Evolutionary conservation across 1,140 invertebrate species (phyloP).

Genomic region (Daktulosphaira vitifoliae): DNA sequence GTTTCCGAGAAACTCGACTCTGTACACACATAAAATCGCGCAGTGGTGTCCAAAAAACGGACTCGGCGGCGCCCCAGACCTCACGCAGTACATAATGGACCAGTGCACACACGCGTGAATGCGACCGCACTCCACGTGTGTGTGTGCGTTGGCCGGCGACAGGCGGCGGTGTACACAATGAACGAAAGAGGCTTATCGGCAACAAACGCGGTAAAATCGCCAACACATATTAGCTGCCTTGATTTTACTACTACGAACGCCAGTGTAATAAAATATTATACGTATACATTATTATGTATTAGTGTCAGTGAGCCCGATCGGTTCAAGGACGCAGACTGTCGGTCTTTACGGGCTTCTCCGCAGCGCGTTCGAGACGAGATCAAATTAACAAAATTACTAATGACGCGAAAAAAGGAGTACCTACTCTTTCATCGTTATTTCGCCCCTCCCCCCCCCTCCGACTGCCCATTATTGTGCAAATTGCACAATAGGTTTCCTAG

Average conservation of each 20-base stretch:
- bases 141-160: too few relatives aligned
- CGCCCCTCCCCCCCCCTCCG: too few relatives aligned
- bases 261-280: background rate
- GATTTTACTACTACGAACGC: background rate
- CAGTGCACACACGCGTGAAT: too few relatives aligned
- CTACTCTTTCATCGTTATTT: too few relatives aligned
- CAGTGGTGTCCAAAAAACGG: slow-evolving; percentile 22
- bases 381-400: too few relatives aligned
- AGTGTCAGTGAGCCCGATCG: background rate
- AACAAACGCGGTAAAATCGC: too few relatives aligned
- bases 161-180: background rate
- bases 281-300: too few relatives aligned
- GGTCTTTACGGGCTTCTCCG: background rate
- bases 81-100: too few relatives aligned
- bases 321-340: background rate
- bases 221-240: background rate
- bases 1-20: slow-evolving; percentile 1
- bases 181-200: background rate
- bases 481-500: too few relatives aligned
- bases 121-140: too few relatives aligned
- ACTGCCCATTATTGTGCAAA: too few relatives aligned
- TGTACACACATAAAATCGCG: background rate
- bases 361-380: background rate
- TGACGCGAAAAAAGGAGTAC: too few relatives aligned
- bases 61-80: background rate